Evolutionary conservation across 2,888 invertebrate species (phyloP).

Genomic region (Aricia artaxerxes): DNA sequence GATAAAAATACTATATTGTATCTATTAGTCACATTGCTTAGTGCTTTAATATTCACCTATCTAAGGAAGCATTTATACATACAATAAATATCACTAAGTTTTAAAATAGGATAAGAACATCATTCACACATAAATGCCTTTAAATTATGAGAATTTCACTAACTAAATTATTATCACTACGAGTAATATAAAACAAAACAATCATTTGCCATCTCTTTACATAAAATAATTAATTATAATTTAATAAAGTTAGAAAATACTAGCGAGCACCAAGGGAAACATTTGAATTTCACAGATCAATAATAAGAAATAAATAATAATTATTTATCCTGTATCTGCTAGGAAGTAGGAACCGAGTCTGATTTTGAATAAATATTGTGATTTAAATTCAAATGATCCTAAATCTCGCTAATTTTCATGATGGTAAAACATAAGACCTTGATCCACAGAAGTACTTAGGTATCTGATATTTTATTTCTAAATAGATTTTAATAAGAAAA

Average conservation of each 20-base stretch:
- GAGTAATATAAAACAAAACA: background rate
- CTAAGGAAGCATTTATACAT: constrained; percentile 27
- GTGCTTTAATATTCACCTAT: constrained; percentile 1
- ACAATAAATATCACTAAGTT: constrained; percentile 16
- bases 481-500: constrained; percentile 38
- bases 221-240: background rate
- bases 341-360: background rate
- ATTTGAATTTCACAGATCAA: background rate
- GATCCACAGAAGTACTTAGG: background rate
- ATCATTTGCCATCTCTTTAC: background rate
- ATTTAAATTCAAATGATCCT: background rate
- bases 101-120: background rate
- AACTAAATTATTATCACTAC: constrained; percentile 1
- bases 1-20: constrained; percentile 5
- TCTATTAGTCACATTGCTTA: constrained; percentile 1
- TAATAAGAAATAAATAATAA: background rate
- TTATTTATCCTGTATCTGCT: background rate
- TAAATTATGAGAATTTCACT: constrained; percentile 14
- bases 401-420: background rate
- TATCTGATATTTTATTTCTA: background rate
- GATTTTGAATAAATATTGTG: background rate
- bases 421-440: background rate
- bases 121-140: constrained; percentile 16
- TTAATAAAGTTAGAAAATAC: background rate
- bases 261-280: background rate